Evolutionary conservation across 2,113 vertebrate species (phyloP).

Genomic region (Serinus canaria): DNA sequence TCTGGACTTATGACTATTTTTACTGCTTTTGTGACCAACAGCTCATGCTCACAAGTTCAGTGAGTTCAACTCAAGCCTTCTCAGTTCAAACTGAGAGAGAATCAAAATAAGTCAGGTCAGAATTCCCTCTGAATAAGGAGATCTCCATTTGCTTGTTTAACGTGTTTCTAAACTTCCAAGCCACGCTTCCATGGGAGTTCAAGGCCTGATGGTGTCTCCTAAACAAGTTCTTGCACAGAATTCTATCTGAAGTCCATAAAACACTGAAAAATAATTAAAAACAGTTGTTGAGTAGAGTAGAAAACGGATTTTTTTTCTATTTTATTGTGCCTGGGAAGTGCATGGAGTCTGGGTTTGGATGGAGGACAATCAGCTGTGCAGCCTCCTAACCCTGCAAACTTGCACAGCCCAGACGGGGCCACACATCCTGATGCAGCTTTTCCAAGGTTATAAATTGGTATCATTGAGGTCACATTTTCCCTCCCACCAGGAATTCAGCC

Average conservation of each 20-base stretch:
- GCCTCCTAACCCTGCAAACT: background rate
- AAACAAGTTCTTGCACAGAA: background rate
- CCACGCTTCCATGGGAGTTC: background rate
- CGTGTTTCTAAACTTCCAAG: background rate
- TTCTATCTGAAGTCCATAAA: background rate
- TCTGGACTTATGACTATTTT: background rate
- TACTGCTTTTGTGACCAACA: background rate
- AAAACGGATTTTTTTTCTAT: background rate
- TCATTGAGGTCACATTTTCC: background rate
- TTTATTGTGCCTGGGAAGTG: background rate
- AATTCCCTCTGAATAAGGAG: background rate
- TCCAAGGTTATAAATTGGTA: background rate
- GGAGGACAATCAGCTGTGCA: background rate
- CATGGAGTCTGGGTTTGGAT: background rate
- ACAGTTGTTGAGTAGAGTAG: background rate
- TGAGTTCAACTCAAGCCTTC: background rate
- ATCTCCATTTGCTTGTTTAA: background rate
- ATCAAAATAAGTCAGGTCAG: background rate
- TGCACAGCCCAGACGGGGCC: background rate
- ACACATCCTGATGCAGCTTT: background rate
- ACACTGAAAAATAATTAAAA: background rate
- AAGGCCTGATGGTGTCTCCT: background rate
- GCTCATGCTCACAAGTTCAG: background rate
- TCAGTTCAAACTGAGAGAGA: background rate
- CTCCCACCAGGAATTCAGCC: background rate